A percentile compares a stretch with the other conserved stretches of the same genome.
Conservation (phyloP, 2,797 vertebrate genomes). For the Eleutherodactylus coqui region DNA sequence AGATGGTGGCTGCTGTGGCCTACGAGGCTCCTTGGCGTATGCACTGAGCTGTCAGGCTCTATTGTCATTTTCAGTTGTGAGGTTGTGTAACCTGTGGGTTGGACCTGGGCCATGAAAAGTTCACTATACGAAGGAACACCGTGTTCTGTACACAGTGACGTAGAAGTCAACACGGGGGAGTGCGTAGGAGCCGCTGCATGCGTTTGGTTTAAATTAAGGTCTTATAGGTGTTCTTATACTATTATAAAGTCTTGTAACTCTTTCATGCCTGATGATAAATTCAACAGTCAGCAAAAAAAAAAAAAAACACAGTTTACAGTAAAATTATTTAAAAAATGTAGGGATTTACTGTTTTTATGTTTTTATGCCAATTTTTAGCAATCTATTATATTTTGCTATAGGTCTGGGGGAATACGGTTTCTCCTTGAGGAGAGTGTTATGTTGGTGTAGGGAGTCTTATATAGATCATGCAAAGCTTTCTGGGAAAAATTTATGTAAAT, state of each 20-base stretch:
- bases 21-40: not conserved
- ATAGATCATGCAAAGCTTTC: too few relatives aligned
- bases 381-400: not conserved
- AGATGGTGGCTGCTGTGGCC: not conserved
- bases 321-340: not conserved
- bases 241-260: not conserved
- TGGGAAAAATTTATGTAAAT: too few relatives aligned
- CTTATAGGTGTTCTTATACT: not conserved
- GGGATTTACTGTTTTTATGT: not conserved
- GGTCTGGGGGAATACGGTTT: too few relatives aligned
- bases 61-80: slow-evolving; percentile 39
- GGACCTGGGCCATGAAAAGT: slow-evolving; percentile 44
- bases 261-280: not conserved
- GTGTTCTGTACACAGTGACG: slow-evolving; percentile 41
- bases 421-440: too few relatives aligned
- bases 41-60: slow-evolving; percentile 1
- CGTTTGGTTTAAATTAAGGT: not conserved
- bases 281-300: not conserved
- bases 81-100: slow-evolving; percentile 56
- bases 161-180: slow-evolving; percentile 32
- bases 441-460: too few relatives aligned
- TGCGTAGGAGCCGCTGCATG: not conserved
- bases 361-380: not conserved
- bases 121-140: slow-evolving; percentile 35
- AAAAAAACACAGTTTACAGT: too few relatives aligned